These are phyloP conservation scores for Lynx canadensis DNA, from an alignment of 2,113 vertebrate species.

Conservation along the genomic window DNA sequence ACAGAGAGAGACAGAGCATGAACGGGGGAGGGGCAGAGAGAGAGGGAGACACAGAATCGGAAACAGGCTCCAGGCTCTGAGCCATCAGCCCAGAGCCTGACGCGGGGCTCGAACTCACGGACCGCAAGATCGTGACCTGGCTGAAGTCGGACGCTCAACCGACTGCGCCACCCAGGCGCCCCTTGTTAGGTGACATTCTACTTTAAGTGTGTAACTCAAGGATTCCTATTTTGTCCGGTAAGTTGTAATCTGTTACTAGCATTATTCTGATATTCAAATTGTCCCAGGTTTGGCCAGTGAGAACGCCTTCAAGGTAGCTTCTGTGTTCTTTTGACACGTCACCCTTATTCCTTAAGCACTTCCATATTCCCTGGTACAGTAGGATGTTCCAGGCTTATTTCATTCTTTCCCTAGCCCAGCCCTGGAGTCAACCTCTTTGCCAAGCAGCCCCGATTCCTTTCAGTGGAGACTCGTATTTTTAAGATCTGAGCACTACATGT, in stretches of 20 bases:
- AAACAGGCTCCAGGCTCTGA: too few relatives aligned
- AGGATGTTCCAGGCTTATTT: background rate
- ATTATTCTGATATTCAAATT: background rate
- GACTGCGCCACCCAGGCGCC: too few relatives aligned
- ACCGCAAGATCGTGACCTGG: too few relatives aligned
- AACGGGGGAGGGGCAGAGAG: too few relatives aligned
- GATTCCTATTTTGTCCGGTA: background rate
- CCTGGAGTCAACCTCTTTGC: background rate
- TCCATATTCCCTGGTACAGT: background rate
- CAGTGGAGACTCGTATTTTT: background rate
- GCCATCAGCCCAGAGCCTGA: too few relatives aligned
- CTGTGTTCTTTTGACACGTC: background rate
- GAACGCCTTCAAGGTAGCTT: background rate
- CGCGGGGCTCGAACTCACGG: too few relatives aligned
- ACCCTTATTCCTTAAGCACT: background rate
- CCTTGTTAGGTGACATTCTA: background rate
- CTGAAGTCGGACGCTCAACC: too few relatives aligned
- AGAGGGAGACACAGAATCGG: too few relatives aligned
- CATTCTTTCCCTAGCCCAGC: background rate
- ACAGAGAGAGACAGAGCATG: too few relatives aligned
- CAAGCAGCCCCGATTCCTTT: background rate
- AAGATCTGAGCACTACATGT: background rate
- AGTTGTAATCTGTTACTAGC: background rate
- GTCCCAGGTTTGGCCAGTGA: background rate
- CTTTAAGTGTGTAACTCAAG: background rate